A percentile compares a stretch with the other conserved stretches of the same genome.
Conservation (phyloP, 2,113 vertebrate species). For the Rhipidura dahli region DNA sequence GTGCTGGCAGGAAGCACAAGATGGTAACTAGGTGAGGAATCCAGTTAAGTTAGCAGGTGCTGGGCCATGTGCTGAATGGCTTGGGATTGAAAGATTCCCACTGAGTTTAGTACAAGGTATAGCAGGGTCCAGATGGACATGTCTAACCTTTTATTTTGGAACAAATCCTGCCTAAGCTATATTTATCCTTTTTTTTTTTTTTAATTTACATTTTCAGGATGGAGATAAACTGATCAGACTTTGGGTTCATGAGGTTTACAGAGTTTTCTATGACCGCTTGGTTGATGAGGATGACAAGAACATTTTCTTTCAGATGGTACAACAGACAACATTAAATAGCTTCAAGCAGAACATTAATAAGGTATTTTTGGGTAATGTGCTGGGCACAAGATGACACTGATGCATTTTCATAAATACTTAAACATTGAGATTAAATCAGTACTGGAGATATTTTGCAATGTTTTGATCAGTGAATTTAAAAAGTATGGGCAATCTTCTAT, state of each 20-base stretch:
- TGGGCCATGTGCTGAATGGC: background rate
- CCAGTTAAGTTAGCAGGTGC: background rate
- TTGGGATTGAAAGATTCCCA: background rate
- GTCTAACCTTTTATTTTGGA: background rate
- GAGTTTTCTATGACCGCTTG: constrained; percentile 92
- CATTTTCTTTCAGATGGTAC: constrained; percentile 84
- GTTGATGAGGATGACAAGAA: constrained; percentile 82
- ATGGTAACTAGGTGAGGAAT: background rate
- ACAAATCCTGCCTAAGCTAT: background rate
- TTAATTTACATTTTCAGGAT: constrained; percentile 77
- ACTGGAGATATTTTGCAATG: background rate
- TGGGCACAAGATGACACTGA: background rate
- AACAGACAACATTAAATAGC: constrained; percentile 78
- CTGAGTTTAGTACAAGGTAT: background rate
- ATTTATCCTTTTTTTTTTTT: background rate
- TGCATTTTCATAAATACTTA: background rate
- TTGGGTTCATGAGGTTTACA: constrained; percentile 93
- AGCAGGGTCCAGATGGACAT: background rate
- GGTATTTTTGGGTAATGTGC: constrained; percentile 62
- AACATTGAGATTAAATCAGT: background rate
- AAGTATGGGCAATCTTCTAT: background rate
- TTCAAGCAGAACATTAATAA: constrained; percentile 86
- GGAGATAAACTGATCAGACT: constrained; percentile 88
- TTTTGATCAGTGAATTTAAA: background rate
- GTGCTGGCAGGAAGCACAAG: background rate